Conservation (phyloP, 2,797 vertebrate genomes). For the Galago senegalensis region DNA sequence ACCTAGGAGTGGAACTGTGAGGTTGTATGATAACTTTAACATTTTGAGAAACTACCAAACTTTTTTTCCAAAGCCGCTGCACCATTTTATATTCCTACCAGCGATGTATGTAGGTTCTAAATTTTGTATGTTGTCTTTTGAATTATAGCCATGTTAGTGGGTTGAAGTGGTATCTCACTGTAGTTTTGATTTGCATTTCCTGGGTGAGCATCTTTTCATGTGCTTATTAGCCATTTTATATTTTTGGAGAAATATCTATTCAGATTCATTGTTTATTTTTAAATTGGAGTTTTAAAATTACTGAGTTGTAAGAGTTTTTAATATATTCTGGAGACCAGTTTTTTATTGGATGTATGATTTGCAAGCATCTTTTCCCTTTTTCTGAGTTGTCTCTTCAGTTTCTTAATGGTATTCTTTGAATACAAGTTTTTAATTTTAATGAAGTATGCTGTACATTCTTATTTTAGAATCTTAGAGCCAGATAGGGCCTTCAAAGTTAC, state of each 20-base stretch:
- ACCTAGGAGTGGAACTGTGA: not conserved
- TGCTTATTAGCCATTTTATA: not conserved
- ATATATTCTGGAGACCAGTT: not conserved
- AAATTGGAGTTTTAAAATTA: not conserved
- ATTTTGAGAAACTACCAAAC: not conserved
- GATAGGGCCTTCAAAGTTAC: not conserved
- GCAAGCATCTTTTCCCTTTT: not conserved
- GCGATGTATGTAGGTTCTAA: not conserved
- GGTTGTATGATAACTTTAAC: not conserved
- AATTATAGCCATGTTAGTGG: not conserved
- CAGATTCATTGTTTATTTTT: not conserved
- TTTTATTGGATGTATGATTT: not conserved
- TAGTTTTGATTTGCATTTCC: not conserved
- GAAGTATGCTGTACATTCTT: not conserved
- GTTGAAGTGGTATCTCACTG: not conserved
- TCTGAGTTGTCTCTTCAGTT: not conserved
- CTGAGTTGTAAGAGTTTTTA: not conserved
- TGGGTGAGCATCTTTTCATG: not conserved
- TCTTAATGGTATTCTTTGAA: slow-evolving; percentile 19
- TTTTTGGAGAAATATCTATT: not conserved
- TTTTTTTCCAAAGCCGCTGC: not conserved
- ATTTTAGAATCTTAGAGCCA: not conserved
- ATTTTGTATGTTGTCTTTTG: not conserved
- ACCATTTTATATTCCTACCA: not conserved
- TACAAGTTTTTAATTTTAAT: slow-evolving; percentile 4